These are phyloP conservation scores for Petrocephalus zakoni DNA, from an alignment of 2,113 vertebrate genomes.

Conservation along the genomic window DNA sequence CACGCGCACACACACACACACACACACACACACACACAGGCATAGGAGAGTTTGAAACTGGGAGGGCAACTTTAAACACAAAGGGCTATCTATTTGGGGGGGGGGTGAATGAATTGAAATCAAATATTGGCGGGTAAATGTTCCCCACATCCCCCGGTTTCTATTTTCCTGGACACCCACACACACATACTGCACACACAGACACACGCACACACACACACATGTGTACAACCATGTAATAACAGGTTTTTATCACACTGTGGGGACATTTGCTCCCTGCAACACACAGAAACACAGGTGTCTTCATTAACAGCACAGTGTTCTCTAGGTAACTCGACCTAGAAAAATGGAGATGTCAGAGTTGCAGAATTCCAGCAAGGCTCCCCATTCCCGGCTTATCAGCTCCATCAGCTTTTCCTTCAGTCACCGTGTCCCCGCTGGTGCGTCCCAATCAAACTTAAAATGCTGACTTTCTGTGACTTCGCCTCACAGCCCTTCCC, in stretches of 20 bases:
- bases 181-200: too few species aligned
- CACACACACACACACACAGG: not conserved
- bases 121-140: too few species aligned
- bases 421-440: not conserved
- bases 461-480: conserved; percentile 22
- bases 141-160: too few species aligned
- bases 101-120: too few species aligned
- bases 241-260: too few species aligned
- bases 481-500: not conserved
- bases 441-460: not conserved
- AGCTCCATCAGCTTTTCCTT: not conserved
- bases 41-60: not conserved
- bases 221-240: too few species aligned
- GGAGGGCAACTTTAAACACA: too few species aligned
- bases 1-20: not conserved
- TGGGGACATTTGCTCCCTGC: too few species aligned
- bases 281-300: not conserved
- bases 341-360: conserved; percentile 8
- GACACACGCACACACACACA: too few species aligned
- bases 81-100: not conserved
- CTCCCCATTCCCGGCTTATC: not conserved
- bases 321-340: not conserved
- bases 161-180: too few species aligned
- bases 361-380: not conserved
- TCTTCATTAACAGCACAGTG: not conserved